Evolutionary conservation across 2,113 vertebrate species (phyloP), one percentile per base, ranked within the genome.

Genomic region (Muscicapa adusta): DNA sequence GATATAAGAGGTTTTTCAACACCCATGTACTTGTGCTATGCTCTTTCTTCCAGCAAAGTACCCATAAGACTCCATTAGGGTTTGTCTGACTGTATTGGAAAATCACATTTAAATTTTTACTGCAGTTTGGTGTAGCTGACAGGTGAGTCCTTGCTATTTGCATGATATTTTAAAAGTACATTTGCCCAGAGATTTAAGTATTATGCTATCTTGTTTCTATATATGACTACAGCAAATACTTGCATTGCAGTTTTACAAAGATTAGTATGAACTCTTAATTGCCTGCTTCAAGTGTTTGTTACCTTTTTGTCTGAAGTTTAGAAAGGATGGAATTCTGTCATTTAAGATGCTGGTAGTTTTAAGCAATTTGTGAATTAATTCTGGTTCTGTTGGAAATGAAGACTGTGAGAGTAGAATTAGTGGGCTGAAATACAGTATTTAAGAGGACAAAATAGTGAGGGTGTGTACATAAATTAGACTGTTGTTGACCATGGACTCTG

Each of bases 1-100:
- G 18, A 40, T 7, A 12, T 1, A 28, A 47, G 22, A 20, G 25
- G 1, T 10, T 73, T 88, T 65, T 68, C 34, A 45, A 23, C 10
- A 50, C 8, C 6, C 0, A 1, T 43, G 5, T 57, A 8, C 4
- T 48, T 33, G 6, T 62, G 22, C n/a, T 65, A 2, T 57, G 8
- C 23, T 94, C 3, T 60, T 82, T 31, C 40, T 75, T 81, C 31
- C 17, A 67, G 43, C 17, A 48, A 48, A 50, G 28, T 42, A 22
- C 19, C 17, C 0, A 0, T 48, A 57, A 43, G 22, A 7, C 18
- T 74, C 31, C 29, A 1, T 38, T 56, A 61, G 42, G 12, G 13
- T 51, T 86, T 82, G 5, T 65, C 29, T 33, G 23, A 33, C 43
- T 67, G 12, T 23, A 14, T 29, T 36, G n/a, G 34, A 79, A 81